Conservation (phyloP, 2,113 vertebrate species). For the Spea multiplicata region DNA sequence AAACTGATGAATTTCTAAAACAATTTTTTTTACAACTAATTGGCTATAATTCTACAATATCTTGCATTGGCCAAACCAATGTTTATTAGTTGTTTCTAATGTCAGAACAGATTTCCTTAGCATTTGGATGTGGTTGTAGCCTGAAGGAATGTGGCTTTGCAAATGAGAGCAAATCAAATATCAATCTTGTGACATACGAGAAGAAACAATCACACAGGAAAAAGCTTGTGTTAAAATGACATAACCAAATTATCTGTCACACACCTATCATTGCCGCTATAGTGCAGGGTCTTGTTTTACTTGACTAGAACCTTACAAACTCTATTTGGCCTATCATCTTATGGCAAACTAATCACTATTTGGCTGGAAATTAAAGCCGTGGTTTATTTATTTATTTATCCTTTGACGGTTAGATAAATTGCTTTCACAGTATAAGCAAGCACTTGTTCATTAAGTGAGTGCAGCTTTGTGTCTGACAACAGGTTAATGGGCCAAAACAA, state of each 20-base stretch:
- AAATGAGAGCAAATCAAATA: neutral
- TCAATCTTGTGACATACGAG: neutral
- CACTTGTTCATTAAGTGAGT: slow-evolving; percentile 62
- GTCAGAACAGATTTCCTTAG: slow-evolving; percentile 3
- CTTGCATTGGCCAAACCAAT: neutral
- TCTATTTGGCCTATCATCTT: slow-evolving; percentile 30
- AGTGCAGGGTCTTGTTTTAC: slow-evolving; percentile 9
- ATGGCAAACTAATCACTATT: slow-evolving; percentile 52
- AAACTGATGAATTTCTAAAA: too few relatives aligned
- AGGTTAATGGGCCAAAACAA: slow-evolving; percentile 79
- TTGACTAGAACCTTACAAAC: slow-evolving; percentile 31
- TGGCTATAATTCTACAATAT: neutral
- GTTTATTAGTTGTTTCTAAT: neutral
- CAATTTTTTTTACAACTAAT: too few relatives aligned
- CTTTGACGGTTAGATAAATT: slow-evolving; percentile 52
- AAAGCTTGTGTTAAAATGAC: slow-evolving; percentile 60
- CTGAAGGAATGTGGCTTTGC: neutral
- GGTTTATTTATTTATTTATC: slow-evolving; percentile 56
- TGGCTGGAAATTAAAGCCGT: slow-evolving; percentile 52
- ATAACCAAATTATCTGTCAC: slow-evolving; percentile 51
- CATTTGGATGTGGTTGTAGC: neutral
- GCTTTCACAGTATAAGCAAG: slow-evolving; percentile 59
- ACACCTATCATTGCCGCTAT: neutral
- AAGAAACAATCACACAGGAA: slow-evolving; percentile 28
- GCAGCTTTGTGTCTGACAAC: slow-evolving; percentile 65